Evolutionary conservation across 2,797 vertebrate genomes (phyloP), one percentile per base, ranked within the genome.

Genomic region (Catamblyrhynchus diadema): DNA sequence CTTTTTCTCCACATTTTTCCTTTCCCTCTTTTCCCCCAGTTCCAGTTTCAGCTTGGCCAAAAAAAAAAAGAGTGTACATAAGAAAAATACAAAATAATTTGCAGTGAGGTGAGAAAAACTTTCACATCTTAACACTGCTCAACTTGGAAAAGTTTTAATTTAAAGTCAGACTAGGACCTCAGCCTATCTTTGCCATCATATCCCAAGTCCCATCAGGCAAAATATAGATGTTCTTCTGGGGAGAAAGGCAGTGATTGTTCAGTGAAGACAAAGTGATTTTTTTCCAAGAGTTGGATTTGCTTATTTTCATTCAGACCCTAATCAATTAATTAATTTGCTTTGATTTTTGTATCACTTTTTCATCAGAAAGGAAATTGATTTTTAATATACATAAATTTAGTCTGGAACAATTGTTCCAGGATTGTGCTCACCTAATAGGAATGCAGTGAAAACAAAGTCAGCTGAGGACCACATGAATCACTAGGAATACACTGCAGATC

Each of bases 1-100:
- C 23, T 89, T 97, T 84, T 93, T 91, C 42, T 51, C 90, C 48
- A 78, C 67, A 81, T 65, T 44, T 94, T 88, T 66, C 37, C 44
- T 48, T 93, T 81, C 10, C 32, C 24, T 54, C 56, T 60, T 90
- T 60, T 3, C 11, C 6, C 35, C 6, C 9, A 50, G 15, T 60
- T 23, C 12, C 25, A n/a, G 12, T 64, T 73, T 90, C 60, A 78
- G 18, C 9, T 87, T 53, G 61, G 24, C 32, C 54, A 47, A 67
- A 90, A 67, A 53, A 53, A 90, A 61, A 41, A n/a, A n/a, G n/a
- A 4, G 2, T 16, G 2, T 48, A 32, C 41, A 12, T 54, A 79
- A 80, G 18, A 37, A 74, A 90, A 90, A 56, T 24, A 30, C 9
- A 23, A 84, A 85, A 24, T 61, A 57, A 66, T 81, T 82, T 77